These are phyloP conservation scores for Apis mellifera DNA, from an alignment of 1,140 invertebrate species.

Conservation along the genomic window Amel_HAv3.1 CM009940.2:3981001-3981500, in stretches of 20 bases:
- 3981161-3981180: no score
- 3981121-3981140: neutral
- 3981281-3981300: no score
- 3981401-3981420: neutral
- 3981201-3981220: no score
- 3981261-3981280: no score
- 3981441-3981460: neutral
- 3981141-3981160: no score
- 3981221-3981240: no score
- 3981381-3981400: neutral
- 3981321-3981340: no score
- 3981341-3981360: no score
- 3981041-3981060: neutral
- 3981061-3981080: neutral
- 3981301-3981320: no score
- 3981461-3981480: neutral
- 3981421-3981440: neutral
- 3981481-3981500: conserved; percentile 9
- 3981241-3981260: no score
- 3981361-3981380: neutral
- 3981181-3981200: no score
- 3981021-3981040: neutral
- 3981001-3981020: neutral
- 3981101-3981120: neutral
- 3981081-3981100: neutral